Evolutionary conservation across 1,140 invertebrate genomes (phyloP).

Genomic region (Chelonus insularis): DNA sequence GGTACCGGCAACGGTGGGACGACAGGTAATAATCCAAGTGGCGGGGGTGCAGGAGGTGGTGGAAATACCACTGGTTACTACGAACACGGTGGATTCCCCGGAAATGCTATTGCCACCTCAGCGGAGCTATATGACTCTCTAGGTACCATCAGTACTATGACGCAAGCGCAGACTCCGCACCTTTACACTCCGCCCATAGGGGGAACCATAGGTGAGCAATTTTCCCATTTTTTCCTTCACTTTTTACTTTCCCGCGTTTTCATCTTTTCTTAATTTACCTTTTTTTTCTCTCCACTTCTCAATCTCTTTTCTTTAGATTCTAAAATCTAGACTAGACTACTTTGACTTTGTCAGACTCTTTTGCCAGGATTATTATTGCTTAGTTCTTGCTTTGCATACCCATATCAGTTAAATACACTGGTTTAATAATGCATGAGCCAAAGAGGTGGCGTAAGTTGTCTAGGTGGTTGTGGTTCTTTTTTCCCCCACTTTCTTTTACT

Average conservation of each 20-base stretch:
- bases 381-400: slow-evolving; percentile 54
- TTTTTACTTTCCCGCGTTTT: slow-evolving; percentile 23
- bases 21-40: slow-evolving; percentile 59
- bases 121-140: slow-evolving; percentile 72
- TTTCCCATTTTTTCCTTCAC: slow-evolving; percentile 24
- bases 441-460: slow-evolving; percentile 45
- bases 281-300: slow-evolving; percentile 23
- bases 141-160: slow-evolving; percentile 72
- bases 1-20: slow-evolving; percentile 45
- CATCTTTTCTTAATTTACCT: slow-evolving; percentile 22
- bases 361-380: slow-evolving; percentile 47
- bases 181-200: slow-evolving; percentile 78
- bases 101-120: slow-evolving; percentile 63
- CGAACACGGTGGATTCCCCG: slow-evolving; percentile 66
- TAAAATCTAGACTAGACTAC: no score
- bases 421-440: slow-evolving; percentile 58
- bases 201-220: slow-evolving; percentile 69
- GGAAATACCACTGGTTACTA: slow-evolving; percentile 62
- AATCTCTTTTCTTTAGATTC: slow-evolving; percentile 14
- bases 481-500: slow-evolving; percentile 1
- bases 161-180: slow-evolving; percentile 68
- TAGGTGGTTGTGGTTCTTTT: slow-evolving; percentile 44
- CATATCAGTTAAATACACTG: slow-evolving; percentile 53
- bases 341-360: no score
- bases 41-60: slow-evolving; percentile 41